Evolutionary conservation across 2,888 invertebrate genomes (phyloP).

Genomic region (Stenolophus ochropezus): DNA sequence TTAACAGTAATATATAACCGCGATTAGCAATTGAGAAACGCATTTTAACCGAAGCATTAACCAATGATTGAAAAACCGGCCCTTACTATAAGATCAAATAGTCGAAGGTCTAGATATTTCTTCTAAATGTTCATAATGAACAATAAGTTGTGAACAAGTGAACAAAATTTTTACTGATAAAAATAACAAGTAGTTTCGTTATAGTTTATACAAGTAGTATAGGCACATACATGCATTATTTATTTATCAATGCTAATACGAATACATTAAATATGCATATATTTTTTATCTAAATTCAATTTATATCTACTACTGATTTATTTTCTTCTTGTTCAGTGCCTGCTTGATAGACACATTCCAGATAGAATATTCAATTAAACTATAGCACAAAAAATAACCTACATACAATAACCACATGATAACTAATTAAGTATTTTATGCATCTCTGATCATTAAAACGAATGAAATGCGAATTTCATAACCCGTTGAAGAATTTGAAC

Average conservation of each 20-base stretch:
- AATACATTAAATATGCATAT: neutral
- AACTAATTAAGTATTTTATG: conserved; percentile 33
- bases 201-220: neutral
- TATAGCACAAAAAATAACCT: conserved; percentile 27
- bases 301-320: conserved; percentile 12
- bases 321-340: neutral
- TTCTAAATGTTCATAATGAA: too few relatives aligned
- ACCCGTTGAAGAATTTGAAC: conserved; percentile 9
- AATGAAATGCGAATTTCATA: conserved; percentile 34
- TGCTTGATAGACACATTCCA: conserved; percentile 4
- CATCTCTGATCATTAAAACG: conserved; percentile 33
- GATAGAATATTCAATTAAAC: conserved; percentile 4
- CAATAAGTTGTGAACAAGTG: too few relatives aligned
- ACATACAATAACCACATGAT: conserved; percentile 24
- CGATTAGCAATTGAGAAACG: too few relatives aligned
- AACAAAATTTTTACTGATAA: neutral
- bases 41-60: too few relatives aligned
- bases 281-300: neutral
- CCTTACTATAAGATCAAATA: too few relatives aligned
- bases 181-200: neutral
- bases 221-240: neutral
- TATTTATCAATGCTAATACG: neutral
- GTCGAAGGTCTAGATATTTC: too few relatives aligned
- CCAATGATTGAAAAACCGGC: too few relatives aligned
- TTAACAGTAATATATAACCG: too few relatives aligned